These are phyloP conservation scores for Coranthus polyacanthus DNA, from an alignment of 2,797 vertebrate genomes.

Conservation along the genomic window DNA sequence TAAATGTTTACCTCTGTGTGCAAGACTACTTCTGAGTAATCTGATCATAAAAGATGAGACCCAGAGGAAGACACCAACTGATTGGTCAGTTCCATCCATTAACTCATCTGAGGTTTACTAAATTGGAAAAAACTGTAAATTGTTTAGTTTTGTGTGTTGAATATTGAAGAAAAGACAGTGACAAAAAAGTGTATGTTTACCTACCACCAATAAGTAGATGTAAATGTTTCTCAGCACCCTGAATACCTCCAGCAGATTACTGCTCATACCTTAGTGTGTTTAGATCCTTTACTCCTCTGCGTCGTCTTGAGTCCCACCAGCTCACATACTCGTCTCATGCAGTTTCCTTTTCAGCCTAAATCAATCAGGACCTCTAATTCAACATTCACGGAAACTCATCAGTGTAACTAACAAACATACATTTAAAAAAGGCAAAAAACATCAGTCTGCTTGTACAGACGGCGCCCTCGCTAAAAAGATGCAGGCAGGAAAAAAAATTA, in stretches of 20 bases:
- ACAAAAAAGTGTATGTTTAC: too few relatives aligned
- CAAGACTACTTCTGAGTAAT: too few relatives aligned
- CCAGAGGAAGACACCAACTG: too few relatives aligned
- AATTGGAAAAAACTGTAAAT: too few relatives aligned
- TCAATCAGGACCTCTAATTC: neutral
- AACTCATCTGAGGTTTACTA: too few relatives aligned
- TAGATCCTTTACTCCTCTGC: slow-evolving; percentile 1
- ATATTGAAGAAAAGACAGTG: too few relatives aligned
- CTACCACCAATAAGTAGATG: too few relatives aligned
- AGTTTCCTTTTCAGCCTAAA: neutral
- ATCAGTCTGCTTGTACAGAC: neutral
- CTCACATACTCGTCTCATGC: slow-evolving; percentile 11
- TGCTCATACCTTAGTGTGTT: slow-evolving; percentile 18
- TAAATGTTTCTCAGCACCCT: neutral
- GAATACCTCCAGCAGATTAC: neutral
- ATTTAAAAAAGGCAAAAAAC: neutral
- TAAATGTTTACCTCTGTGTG: too few relatives aligned
- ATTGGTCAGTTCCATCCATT: too few relatives aligned
- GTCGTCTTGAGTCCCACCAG: slow-evolving; percentile 19
- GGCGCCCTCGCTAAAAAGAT: neutral
- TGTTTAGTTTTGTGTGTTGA: too few relatives aligned
- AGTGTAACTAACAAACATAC: too few relatives aligned
- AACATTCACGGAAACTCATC: neutral
- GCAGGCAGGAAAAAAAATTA: slow-evolving; percentile 22
- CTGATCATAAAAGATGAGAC: too few relatives aligned